Evolutionary conservation across 1,140 invertebrate genomes (phyloP).

Genomic region (Laodelphax striatellus): DNA sequence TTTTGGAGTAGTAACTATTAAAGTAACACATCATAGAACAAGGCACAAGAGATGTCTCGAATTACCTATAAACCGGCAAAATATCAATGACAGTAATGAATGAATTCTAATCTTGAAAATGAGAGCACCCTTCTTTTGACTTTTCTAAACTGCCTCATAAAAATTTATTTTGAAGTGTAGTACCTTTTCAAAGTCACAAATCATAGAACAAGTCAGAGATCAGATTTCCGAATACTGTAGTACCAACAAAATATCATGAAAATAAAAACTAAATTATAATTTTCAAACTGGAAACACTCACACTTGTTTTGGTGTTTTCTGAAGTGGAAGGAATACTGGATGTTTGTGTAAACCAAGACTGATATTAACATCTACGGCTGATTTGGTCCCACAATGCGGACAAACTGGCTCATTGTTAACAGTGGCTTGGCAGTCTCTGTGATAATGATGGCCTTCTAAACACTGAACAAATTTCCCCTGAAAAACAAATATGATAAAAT

Average conservation of each 20-base stretch:
- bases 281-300: constrained; percentile 22
- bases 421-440: constrained; percentile 54
- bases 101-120: no score
- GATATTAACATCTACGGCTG: constrained; percentile 42
- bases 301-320: constrained; percentile 33
- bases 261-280: constrained; percentile 4
- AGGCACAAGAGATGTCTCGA: no score
- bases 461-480: constrained; percentile 63
- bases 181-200: no score
- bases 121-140: no score
- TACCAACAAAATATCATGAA: neutral
- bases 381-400: constrained; percentile 63
- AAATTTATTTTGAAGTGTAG: no score
- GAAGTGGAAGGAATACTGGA: constrained; percentile 44
- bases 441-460: constrained; percentile 54
- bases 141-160: no score
- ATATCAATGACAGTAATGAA: no score
- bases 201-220: no score
- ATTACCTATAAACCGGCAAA: no score
- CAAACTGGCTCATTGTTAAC: constrained; percentile 45
- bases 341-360: constrained; percentile 42
- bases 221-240: no score
- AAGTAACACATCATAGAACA: no score
- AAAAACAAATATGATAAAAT: constrained; percentile 13
- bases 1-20: no score